Percentiles rank a stretch among this genome's conserved stretches.
Evolutionary conservation across 2,888 invertebrate species (phyloP).

Genomic region (Troilus luridus): DNA sequence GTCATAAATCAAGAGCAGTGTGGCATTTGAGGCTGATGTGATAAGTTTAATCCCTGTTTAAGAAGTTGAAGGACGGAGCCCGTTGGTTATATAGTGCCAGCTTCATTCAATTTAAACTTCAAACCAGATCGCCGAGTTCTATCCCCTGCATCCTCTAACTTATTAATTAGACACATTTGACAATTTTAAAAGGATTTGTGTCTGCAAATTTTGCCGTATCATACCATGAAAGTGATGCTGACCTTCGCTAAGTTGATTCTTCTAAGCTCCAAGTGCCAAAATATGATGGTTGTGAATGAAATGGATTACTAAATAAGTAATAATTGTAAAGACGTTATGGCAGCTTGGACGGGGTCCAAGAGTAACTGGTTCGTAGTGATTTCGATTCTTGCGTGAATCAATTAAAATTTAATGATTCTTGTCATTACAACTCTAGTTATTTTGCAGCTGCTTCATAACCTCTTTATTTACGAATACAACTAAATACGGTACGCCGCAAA

Average conservation of each 20-base stretch:
- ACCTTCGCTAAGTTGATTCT: neutral
- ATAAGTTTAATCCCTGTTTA: constrained; percentile 40
- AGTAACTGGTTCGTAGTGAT: no score
- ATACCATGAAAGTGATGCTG: neutral
- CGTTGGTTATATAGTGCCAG: constrained; percentile 22
- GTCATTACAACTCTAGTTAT: no score
- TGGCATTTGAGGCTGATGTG: constrained; percentile 37
- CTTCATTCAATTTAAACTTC: constrained; percentile 45
- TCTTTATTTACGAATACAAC: no score
- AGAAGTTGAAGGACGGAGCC: constrained; percentile 30
- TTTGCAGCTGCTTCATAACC: no score
- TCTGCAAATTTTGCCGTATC: neutral
- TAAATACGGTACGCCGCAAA: no score
- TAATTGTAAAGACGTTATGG: neutral
- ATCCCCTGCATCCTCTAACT: neutral
- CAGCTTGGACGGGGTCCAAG: no score
- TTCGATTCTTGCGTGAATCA: no score
- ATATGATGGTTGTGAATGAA: neutral
- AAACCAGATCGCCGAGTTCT: constrained; percentile 34
- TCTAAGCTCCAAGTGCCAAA: neutral
- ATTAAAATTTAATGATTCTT: neutral
- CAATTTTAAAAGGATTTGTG: constrained; percentile 16
- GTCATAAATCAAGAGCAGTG: constrained; percentile 23
- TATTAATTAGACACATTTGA: constrained; percentile 36
- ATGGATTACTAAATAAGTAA: neutral